A percentile compares a stretch with the other conserved stretches of the same genome.
phyloP scores from a whole-genome alignment of 2,797 vertebrate genomes.

The Manis crassicaudata region DNA sequence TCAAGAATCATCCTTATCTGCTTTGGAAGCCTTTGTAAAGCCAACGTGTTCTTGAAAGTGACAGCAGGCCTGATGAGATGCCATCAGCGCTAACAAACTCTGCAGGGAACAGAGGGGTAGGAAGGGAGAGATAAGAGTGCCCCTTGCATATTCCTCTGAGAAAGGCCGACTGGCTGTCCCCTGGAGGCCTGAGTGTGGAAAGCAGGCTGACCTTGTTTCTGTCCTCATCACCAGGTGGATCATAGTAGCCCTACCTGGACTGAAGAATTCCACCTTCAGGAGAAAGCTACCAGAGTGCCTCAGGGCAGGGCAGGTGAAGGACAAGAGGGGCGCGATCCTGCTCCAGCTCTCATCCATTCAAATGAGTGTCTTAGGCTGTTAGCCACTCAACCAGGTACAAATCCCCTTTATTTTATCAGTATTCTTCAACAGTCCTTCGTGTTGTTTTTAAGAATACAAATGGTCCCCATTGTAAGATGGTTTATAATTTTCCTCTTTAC shows the following conservation, averaged over 20 bases:
- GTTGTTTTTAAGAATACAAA: background rate
- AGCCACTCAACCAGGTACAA: background rate
- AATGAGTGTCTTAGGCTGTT: background rate
- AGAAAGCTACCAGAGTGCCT: background rate
- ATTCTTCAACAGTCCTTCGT: background rate
- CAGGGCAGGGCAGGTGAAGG: background rate
- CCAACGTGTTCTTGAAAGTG: background rate
- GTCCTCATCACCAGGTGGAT: background rate
- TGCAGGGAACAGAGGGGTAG: background rate
- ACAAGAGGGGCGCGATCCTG: background rate
- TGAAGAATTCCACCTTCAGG: background rate
- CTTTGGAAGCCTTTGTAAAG: slow-evolving; percentile 22
- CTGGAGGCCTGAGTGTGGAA: background rate
- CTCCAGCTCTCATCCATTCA: background rate
- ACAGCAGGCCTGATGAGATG: background rate
- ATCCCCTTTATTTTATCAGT: background rate
- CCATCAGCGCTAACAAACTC: background rate
- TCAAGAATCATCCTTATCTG: slow-evolving; percentile 37
- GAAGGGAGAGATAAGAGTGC: background rate
- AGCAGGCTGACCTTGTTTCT: background rate
- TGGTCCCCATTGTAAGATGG: background rate
- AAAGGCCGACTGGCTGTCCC: background rate
- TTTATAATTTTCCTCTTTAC: background rate
- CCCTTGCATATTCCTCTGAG: background rate
- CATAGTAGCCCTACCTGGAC: background rate